Base-by-base conservation (phyloP, 2,888 invertebrate species). In the Melitaea athalia region DNA sequence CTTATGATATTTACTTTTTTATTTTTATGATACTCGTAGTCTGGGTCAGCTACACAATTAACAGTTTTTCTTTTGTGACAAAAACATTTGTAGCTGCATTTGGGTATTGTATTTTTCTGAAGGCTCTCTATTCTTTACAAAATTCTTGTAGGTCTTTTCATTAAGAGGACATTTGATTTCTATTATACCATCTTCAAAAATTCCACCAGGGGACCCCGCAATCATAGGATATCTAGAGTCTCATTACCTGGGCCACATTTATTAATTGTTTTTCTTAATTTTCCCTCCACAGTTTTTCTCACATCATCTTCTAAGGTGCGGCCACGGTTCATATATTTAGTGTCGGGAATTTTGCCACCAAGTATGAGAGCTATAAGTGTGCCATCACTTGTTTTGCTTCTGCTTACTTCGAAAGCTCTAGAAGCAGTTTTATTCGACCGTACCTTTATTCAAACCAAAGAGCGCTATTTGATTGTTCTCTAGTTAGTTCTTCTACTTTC, bases 161-260 rank as follows among this genome's bases (percentile, higher is more conserved):
- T 49, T 49, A 14, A 49, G 5, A 14, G 49, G 49, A 49, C 49
- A 49, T 49, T 4, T 49, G 5, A 49, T 49, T 49, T 49, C 49
- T 49, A 49, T 49, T 5, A 49, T 49, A 6, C 49, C 49, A 49
- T 49, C 49, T 49, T 49, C 49, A 49, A 49, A 49, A 49, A 49
- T 8, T 49, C 10, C 49, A 49, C 7, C 49, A 5, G n/a, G 49
- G n/a, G 49, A 49, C 5, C 49, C 49, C 14, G 49, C 49, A 49
- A 49, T 49, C 49, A 49, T 49, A 49, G 49, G 49, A 49, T 49
- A 0, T 3, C 11, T 14, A 6, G 49, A 49, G 49, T n/a, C n/a
- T n/a, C n/a, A n/a, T n/a, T n/a, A n/a, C n/a, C n/a, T n/a, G n/a
- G n/a, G 3, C 49, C 49, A n/a, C 49, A 49, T n/a, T 49, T 49